Percentiles rank a stretch among this genome's conserved stretches.
Conservation (phyloP, 53 echinoderm and acorn worm species). For the Henricia sp. region DNA sequence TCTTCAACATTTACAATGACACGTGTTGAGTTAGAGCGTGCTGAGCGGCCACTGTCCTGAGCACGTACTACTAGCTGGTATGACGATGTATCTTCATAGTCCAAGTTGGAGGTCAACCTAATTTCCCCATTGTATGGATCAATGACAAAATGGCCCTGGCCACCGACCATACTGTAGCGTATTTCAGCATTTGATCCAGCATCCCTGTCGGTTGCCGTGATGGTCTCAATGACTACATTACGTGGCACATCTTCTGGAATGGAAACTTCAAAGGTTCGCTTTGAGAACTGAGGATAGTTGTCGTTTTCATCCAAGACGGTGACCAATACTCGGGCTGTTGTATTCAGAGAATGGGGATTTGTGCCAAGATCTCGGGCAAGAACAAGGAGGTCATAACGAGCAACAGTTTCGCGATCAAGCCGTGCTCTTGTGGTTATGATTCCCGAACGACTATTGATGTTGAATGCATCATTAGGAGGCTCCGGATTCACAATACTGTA, state of each 20-base stretch:
- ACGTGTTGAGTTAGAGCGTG: slow-evolving; percentile 77
- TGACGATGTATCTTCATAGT: slow-evolving; percentile 75
- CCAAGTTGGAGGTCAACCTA: slow-evolving; percentile 69
- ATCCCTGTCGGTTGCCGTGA: slow-evolving; percentile 89
- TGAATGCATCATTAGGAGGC: slow-evolving; percentile 90
- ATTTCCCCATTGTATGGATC: slow-evolving; percentile 88
- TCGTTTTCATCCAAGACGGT: slow-evolving; percentile 93
- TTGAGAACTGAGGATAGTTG: slow-evolving; percentile 88
- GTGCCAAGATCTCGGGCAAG: slow-evolving; percentile 85
- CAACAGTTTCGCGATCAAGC: slow-evolving; percentile 78
- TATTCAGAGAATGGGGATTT: slow-evolving; percentile 72
- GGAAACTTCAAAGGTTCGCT: slow-evolving; percentile 80
- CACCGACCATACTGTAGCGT: slow-evolving; percentile 89
- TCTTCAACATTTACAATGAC: slow-evolving; percentile 90
- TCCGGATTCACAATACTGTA: slow-evolving; percentile 89
- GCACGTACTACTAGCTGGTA: slow-evolving; percentile 88
- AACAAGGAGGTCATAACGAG: slow-evolving; percentile 70
- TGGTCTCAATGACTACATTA: slow-evolving; percentile 65
- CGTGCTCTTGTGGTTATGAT: slow-evolving; percentile 79
- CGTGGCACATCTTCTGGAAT: slow-evolving; percentile 80
- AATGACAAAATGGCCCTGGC: slow-evolving; percentile 89
- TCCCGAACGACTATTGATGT: slow-evolving; percentile 72
- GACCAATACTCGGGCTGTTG: slow-evolving; percentile 76
- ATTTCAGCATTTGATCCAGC: slow-evolving; percentile 84
- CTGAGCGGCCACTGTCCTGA: slow-evolving; percentile 89